Evolutionary conservation across 1,140 invertebrate genomes (phyloP), one percentile per base, ranked within the genome.

Genomic region (Drosophila elegans): DNA sequence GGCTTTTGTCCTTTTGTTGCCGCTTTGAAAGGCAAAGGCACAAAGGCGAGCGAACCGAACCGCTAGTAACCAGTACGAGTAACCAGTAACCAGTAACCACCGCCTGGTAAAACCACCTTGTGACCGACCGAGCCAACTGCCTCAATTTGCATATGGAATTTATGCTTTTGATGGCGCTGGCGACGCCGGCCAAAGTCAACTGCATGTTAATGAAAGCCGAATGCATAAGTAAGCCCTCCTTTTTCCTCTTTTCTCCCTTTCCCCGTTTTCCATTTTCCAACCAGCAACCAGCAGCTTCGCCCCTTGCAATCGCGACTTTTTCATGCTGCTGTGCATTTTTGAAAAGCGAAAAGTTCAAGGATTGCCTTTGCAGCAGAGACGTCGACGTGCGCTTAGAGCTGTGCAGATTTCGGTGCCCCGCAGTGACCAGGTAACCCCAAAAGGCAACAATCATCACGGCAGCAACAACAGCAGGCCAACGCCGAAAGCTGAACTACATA

Each of bases 131-230:
- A 32, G 10, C 46, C n/a, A 29, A 5, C 45, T 59, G 12, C 57
- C 59, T 66, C 74, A 81, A 86, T 86, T 86, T 86, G 83, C 82
- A 86, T 86, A 86, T 86, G 79, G 69, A 86, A 86, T 86, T 86
- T 86, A 86, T 86, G 83, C 82, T 88, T 88, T 88, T 86, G 83
- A 85, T 86, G 83, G 74, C 46, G 46, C 42, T 55, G 60, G 62
- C 56, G 49, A 72, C 64, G 64, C 34, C 46, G 48, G 34, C 54
- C 62, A 77, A 77, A 76, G 74, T 77, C 74, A 75, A 77, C 74
- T 79, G 82, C 71, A 86, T 88, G 83, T 88, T 88, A 88, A 88
- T 88, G 84, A 89, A 89, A 88, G 84, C 79, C 79, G 74, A 80
- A 67, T 78, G 74, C 69, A 84, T 63, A 71, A 80, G 78, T 60